A percentile compares a stretch with the other conserved stretches of the same genome.
Evolutionary conservation across 2,797 vertebrate genomes (phyloP).

Genomic region (Holocentrus rufus): DNA sequence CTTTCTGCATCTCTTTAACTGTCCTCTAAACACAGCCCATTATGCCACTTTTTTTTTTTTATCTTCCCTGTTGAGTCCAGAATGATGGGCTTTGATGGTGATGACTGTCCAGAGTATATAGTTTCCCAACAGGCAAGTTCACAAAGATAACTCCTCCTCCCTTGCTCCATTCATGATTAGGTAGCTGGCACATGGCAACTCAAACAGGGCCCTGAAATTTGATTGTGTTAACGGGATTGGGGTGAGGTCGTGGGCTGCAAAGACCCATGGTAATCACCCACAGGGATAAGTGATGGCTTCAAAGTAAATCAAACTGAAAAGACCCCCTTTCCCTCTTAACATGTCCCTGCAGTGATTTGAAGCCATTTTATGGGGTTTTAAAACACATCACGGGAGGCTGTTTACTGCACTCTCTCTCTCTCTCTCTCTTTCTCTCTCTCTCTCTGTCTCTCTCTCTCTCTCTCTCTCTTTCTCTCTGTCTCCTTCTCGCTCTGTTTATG

Average conservation of each 20-base stretch:
- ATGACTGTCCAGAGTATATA: slow-evolving; percentile 61
- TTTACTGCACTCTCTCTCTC: slow-evolving; percentile 24
- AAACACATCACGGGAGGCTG: slow-evolving; percentile 60
- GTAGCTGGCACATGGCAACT: slow-evolving; percentile 56
- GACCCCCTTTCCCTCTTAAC: slow-evolving; percentile 54
- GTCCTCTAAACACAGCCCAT: background rate
- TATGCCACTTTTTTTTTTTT: slow-evolving; percentile 51
- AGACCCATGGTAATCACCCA: slow-evolving; percentile 70
- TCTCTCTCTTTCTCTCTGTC: no score
- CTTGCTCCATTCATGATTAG: slow-evolving; percentile 51
- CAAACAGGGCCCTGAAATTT: slow-evolving; percentile 61
- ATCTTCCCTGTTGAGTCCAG: slow-evolving; percentile 42
- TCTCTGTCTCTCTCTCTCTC: background rate
- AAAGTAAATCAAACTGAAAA: slow-evolving; percentile 73
- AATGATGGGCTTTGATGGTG: slow-evolving; percentile 58
- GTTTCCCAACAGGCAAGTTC: slow-evolving; percentile 50
- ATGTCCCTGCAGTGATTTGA: slow-evolving; percentile 64
- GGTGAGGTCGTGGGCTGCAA: slow-evolving; percentile 57
- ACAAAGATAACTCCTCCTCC: slow-evolving; percentile 42
- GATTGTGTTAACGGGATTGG: slow-evolving; percentile 69
- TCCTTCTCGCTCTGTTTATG: no score
- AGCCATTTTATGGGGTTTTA: slow-evolving; percentile 64
- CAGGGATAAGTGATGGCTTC: slow-evolving; percentile 65
- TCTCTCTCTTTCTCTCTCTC: slow-evolving; percentile 1
- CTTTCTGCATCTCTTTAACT: background rate